Base-by-base conservation (phyloP, 2,113 vertebrate genomes). In the Anhinga rufa region DNA sequence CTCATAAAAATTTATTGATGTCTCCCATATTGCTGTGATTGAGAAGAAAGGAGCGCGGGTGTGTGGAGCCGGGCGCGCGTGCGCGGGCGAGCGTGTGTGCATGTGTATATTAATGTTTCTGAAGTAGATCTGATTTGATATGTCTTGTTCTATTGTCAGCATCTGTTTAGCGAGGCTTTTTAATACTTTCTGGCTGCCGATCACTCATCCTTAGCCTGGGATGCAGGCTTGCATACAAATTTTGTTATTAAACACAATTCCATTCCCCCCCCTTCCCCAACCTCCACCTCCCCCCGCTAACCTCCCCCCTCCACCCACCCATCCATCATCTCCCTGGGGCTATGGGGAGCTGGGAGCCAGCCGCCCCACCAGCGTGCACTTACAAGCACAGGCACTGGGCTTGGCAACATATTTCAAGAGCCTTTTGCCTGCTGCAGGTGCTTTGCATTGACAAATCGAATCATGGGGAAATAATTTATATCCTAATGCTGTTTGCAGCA, bases 381-480 rank as follows among this genome's bases (percentile, higher is more conserved):
- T 89, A 93, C 93, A 74, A 95, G 95, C 93, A 11, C 95, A 95
- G 82, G 87, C 94, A 79, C 92, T 18, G 86, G 87, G 92, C 69
- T 87, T 93, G 93, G 97, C 97, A 98, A 98, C 98, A 98, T 98
- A 99, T 98, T 98, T 99, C 98, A 99, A 97, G 98, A 97, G 97
- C 98, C 97, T 98, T 98, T 98, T 98, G 98, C 98, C 97, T 96
- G 96, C 98, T 98, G 94, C 96, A 95, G 98, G 98, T 98, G 98
- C 98, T 98, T 98, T 97, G 98, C 98, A 97, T 98, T 98, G 98
- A 99, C 98, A 99, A 99, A 99, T 99, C 98, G 98, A 99, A 98
- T 99, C 98, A 99, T 93, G 96, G 98, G 98, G 97, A 99, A 98
- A 99, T 98, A 98, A 98, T 98, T 98, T 98, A 98, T 98, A 98